phyloP scores from a whole-genome alignment of 2,888 invertebrate species.

The Eudasyphora cyanicolor region DNA sequence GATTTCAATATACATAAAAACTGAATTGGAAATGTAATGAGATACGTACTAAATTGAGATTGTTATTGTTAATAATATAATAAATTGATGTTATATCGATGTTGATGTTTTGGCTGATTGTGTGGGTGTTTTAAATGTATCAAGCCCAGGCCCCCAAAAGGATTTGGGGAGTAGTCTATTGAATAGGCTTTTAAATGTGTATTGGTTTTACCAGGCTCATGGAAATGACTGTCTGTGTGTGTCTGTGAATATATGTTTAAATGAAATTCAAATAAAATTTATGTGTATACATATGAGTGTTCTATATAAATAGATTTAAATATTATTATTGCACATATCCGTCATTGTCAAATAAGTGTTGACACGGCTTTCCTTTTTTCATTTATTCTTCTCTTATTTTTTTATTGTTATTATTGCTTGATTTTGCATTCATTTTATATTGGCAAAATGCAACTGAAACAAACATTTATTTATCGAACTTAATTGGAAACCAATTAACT shows the following conservation, averaged over 20 bases:
- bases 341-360: constrained; percentile 1
- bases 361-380: neutral
- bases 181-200: neutral
- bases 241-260: neutral
- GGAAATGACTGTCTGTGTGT: neutral
- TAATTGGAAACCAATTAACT: constrained; percentile 65
- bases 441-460: constrained; percentile 32
- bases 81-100: neutral
- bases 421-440: neutral
- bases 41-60: constrained; percentile 1
- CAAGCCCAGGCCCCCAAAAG: too few species aligned
- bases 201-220: neutral
- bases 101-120: neutral
- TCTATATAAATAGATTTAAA: constrained; percentile 32
- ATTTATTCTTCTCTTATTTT: neutral
- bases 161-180: too few species aligned
- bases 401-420: neutral
- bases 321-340: constrained; percentile 61
- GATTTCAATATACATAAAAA: constrained; percentile 10
- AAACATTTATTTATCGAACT: constrained; percentile 53
- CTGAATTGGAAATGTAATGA: neutral
- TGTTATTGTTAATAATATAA: neutral
- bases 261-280: constrained; percentile 9
- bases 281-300: neutral
- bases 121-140: neutral